A percentile compares a stretch with the other conserved stretches of the same genome.
phyloP scores from a whole-genome alignment of 2,888 invertebrate genomes.

The Eucera pruinosa region DNA sequence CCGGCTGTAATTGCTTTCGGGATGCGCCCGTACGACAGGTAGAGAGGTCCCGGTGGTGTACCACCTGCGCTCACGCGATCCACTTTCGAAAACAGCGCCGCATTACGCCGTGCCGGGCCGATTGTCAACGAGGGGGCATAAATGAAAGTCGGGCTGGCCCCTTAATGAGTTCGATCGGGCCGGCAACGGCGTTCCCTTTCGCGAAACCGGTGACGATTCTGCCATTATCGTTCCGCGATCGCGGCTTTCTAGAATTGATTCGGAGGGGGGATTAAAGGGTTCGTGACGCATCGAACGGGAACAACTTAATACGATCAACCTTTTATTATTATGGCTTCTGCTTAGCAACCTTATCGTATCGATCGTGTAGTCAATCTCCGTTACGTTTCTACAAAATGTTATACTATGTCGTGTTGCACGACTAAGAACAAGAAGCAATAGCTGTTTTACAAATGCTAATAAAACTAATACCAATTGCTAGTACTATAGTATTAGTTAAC shows the following conservation, averaged over 20 bases:
- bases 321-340: too few relatives aligned
- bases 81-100: constrained; percentile 52
- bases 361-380: too few relatives aligned
- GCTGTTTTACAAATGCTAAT: too few relatives aligned
- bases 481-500: too few relatives aligned
- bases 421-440: too few relatives aligned
- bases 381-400: too few relatives aligned
- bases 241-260: background rate
- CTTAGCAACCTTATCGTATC: too few relatives aligned
- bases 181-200: background rate
- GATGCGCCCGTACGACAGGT: constrained; percentile 61
- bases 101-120: constrained; percentile 30
- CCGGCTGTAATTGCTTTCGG: constrained; percentile 62
- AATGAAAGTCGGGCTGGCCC: constrained; percentile 43
- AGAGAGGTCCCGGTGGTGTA: constrained; percentile 35
- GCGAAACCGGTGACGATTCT: constrained; percentile 10
- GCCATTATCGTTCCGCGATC: constrained; percentile 9
- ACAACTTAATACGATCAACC: too few relatives aligned
- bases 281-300: too few relatives aligned
- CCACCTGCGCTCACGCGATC: constrained; percentile 63
- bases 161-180: constrained; percentile 39
- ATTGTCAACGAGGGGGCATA: constrained; percentile 51
- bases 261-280: too few relatives aligned
- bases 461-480: too few relatives aligned
- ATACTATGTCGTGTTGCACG: too few relatives aligned